Evolutionary conservation across 1,140 invertebrate genomes (phyloP).

Genomic region (Anastrepha obliqua): DNA sequence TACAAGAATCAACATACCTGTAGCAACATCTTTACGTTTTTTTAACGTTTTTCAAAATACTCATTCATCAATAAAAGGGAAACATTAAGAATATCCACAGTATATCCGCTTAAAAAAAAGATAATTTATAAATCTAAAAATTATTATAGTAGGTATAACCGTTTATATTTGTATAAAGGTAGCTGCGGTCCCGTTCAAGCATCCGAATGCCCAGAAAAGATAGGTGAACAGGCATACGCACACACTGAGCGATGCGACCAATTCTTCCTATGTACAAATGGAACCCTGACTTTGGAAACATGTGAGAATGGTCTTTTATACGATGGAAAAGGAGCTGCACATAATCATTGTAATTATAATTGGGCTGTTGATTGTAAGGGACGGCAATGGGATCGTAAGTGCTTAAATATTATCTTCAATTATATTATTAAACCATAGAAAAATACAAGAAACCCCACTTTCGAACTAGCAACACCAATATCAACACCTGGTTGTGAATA

Average conservation of each 20-base stretch:
- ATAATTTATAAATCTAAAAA: not conserved
- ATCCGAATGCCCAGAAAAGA: constrained; percentile 80
- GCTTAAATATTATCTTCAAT: not conserved
- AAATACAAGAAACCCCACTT: not conserved
- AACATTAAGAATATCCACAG: too few relatives aligned
- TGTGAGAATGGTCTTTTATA: constrained; percentile 95
- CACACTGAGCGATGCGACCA: constrained; percentile 89
- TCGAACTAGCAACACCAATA: constrained; percentile 81
- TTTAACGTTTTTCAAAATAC: too few relatives aligned
- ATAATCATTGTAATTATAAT: constrained; percentile 95
- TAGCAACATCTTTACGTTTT: too few relatives aligned
- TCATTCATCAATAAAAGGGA: too few relatives aligned
- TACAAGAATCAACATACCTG: too few relatives aligned
- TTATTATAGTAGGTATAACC: not conserved
- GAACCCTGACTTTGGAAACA: constrained; percentile 89
- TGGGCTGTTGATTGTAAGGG: constrained; percentile 93
- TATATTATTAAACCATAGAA: not conserved
- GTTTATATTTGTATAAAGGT: constrained; percentile 58
- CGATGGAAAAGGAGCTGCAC: constrained; percentile 89
- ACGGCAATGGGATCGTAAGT: constrained; percentile 87
- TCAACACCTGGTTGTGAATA: constrained; percentile 89
- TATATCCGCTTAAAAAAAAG: too few relatives aligned
- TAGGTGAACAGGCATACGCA: constrained; percentile 85
- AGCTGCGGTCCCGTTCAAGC: constrained; percentile 67
- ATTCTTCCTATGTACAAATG: constrained; percentile 94